Evolutionary conservation across 2,797 vertebrate species (phyloP).

Genomic region (Eutrigla gurnardus): DNA sequence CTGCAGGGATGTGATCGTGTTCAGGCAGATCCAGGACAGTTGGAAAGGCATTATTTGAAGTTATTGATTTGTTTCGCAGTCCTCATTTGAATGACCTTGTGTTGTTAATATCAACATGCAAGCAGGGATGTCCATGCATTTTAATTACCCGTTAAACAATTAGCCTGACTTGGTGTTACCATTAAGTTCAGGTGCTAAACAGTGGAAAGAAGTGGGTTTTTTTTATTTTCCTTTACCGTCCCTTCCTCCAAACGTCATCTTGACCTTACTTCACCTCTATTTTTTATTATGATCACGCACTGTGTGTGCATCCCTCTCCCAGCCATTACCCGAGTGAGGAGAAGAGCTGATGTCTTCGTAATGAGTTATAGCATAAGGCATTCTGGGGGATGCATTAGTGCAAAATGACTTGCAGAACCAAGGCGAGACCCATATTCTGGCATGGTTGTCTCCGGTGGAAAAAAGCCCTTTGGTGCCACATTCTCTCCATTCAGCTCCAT

Average conservation of each 20-base stretch:
- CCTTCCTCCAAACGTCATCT: constrained; percentile 9
- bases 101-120: not conserved
- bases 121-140: constrained; percentile 12
- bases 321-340: constrained; percentile 21
- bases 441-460: constrained; percentile 49
- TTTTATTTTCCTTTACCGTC: not conserved
- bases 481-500: constrained; percentile 45
- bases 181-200: not conserved
- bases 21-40: constrained; percentile 43
- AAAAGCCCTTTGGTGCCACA: constrained; percentile 40
- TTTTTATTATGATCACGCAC: constrained; percentile 31
- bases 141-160: constrained; percentile 5
- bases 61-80: constrained; percentile 44
- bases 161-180: not conserved
- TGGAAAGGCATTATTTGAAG: constrained; percentile 40
- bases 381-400: constrained; percentile 45
- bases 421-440: constrained; percentile 55
- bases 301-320: constrained; percentile 17
- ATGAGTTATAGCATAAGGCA: constrained; percentile 48
- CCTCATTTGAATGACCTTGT: constrained; percentile 29
- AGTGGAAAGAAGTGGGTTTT: not conserved
- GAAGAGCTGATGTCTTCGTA: constrained; percentile 37
- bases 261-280: constrained; percentile 34
- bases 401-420: constrained; percentile 42
- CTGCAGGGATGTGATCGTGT: constrained; percentile 48